A percentile compares a stretch with the other conserved stretches of the same genome.
Evolutionary conservation across 2,888 invertebrate genomes (phyloP).

Genomic region (Eremobia ochroleuca): DNA sequence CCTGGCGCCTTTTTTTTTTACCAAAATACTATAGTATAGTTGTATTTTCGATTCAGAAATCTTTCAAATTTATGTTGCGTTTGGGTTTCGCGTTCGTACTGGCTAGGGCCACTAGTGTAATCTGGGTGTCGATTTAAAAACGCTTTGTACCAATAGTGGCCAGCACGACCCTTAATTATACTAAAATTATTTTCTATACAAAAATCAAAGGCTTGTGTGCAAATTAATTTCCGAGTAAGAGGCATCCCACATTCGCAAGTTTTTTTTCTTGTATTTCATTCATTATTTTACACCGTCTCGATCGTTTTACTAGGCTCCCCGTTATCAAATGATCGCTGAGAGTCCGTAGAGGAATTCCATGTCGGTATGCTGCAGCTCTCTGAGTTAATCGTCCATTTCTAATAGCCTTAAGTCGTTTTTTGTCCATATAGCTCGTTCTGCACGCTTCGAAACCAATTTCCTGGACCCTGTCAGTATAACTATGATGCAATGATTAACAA

Average conservation of each 20-base stretch:
- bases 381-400: neutral
- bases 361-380: slow-evolving; percentile 2
- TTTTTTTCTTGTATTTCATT: slow-evolving; percentile 7
- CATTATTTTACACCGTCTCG: slow-evolving; percentile 3
- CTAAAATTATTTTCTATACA: slow-evolving; percentile 13
- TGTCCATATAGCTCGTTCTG: slow-evolving; percentile 10
- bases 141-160: neutral
- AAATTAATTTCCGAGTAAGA: slow-evolving; percentile 6
- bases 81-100: neutral
- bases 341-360: slow-evolving; percentile 34
- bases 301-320: slow-evolving; percentile 4
- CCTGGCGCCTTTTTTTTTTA: neutral
- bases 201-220: slow-evolving; percentile 10
- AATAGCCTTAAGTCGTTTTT: slow-evolving; percentile 12
- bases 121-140: slow-evolving; percentile 5
- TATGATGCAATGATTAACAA: neutral
- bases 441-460: neutral
- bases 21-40: neutral
- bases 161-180: slow-evolving; percentile 2
- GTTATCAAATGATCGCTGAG: slow-evolving; percentile 18
- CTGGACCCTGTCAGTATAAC: neutral
- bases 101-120: neutral
- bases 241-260: neutral
- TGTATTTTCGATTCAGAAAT: neutral
- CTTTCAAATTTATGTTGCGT: too few relatives aligned